Base-by-base conservation (phyloP, 2,113 vertebrate genomes). In the Rousettus leschenaultii region DNA sequence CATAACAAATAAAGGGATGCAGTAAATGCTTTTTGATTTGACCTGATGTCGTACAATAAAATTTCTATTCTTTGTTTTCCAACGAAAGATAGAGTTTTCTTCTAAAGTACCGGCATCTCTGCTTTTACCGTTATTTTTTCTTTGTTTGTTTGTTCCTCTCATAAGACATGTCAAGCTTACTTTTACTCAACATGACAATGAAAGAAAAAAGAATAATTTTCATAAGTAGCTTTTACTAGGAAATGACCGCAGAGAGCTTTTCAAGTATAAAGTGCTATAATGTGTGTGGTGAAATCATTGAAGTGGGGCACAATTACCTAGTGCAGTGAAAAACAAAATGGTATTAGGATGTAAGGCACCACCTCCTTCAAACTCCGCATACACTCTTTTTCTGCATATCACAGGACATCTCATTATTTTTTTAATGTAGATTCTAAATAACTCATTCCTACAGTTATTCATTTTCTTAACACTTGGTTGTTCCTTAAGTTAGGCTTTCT, bases 211-310 rank as follows among this genome's bases (percentile, higher is more conserved):
- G 48, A 88, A 71, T 70, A 85, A 53, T 86, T 94, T 84, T 93
- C 40, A 84, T 43, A 89, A 96, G 92, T 88, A 96, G 38, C 92
- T 97, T 92, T 94, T 33, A 97, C 96, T 96, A 96, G 51, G 24
- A 96, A 96, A 96, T 96, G 77, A 96, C 84, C 95, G 21, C 61
- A 79, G 91, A 96, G 61, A 91, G 71, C 53, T 75, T 96, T 96
- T 95, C 79, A 95, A 95, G 48, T 94, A 38, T 92, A 91, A 94
- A 92, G 71, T 96, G 40, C n/a, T 94, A 48, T 70, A 80, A 70
- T 95, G 30, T 35, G 85, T 91, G 48, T 95, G 86, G 77, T 82
- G 80, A 94, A 96, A 93, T 86, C 93, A 92, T 88, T 97, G 84
- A 95, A 97, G 84, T 96, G 22, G n/a, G 26, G 4, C 80, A 85